These are phyloP conservation scores for Caenorhabditis panamensis DNA, from an alignment of 2,888 invertebrate genomes.

Conservation along the genomic window DNA sequence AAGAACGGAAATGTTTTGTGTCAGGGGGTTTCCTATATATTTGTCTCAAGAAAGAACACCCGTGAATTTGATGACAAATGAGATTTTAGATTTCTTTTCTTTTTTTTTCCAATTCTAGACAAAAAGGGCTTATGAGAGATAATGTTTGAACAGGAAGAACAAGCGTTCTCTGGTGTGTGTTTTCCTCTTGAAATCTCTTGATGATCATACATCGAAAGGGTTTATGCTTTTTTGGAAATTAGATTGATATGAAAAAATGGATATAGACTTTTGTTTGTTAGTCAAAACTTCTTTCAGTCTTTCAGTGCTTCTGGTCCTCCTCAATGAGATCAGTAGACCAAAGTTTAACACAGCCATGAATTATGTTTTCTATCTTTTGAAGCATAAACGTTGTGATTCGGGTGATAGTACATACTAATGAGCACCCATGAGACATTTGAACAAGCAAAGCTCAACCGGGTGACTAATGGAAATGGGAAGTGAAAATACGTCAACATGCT, in stretches of 20 bases:
- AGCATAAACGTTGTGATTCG: not conserved
- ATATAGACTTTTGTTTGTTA: too few species aligned
- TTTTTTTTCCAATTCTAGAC: too few species aligned
- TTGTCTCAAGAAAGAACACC: not conserved
- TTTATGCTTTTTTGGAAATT: too few species aligned
- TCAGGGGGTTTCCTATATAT: not conserved
- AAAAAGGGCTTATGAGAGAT: too few species aligned
- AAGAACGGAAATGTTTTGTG: constrained; percentile 13
- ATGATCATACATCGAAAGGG: too few species aligned
- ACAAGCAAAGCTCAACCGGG: not conserved
- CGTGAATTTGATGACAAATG: not conserved
- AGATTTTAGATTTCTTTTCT: not conserved
- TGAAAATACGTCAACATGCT: not conserved
- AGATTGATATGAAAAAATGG: too few species aligned
- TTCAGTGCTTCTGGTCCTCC: too few species aligned
- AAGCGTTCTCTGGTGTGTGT: too few species aligned
- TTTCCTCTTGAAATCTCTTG: too few species aligned
- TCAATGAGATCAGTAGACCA: not conserved
- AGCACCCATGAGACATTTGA: not conserved
- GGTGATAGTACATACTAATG: not conserved
- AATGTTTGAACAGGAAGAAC: too few species aligned
- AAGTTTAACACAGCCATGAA: not conserved
- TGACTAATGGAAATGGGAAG: not conserved
- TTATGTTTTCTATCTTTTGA: not conserved
- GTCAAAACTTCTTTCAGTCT: too few species aligned